Evolutionary conservation across 2,113 vertebrate species (phyloP).

Genomic region (Brachypodius melanocephalos): DNA sequence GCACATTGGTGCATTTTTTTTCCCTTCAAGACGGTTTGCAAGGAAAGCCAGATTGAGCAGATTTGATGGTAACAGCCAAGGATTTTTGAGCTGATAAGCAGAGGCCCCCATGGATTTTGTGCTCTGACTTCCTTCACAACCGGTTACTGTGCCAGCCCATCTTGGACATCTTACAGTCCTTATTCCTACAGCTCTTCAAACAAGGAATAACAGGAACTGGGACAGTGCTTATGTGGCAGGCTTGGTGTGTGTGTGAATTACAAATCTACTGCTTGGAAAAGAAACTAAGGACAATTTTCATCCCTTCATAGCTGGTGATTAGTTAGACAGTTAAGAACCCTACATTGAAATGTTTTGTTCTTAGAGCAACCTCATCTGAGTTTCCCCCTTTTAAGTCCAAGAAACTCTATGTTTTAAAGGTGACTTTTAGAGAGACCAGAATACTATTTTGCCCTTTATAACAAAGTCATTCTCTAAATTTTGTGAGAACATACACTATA

Average conservation of each 20-base stretch:
- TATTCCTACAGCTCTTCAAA: background rate
- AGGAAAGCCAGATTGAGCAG: background rate
- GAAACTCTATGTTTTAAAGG: background rate
- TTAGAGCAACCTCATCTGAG: background rate
- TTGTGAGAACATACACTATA: background rate
- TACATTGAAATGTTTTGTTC: background rate
- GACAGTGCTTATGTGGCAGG: background rate
- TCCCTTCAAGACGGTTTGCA: background rate
- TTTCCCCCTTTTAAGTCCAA: background rate
- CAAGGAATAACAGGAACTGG: background rate
- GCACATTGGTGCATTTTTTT: background rate
- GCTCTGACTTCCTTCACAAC: slow-evolving; percentile 3
- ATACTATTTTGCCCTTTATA: background rate
- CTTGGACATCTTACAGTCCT: background rate
- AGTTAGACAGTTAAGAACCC: background rate
- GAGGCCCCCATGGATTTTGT: background rate
- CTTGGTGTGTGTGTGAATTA: background rate
- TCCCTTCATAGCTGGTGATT: background rate
- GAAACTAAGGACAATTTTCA: background rate
- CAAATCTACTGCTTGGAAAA: background rate
- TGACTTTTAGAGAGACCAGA: background rate
- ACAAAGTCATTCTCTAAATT: background rate
- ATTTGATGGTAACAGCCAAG: background rate
- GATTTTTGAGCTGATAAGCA: slow-evolving; percentile 4
- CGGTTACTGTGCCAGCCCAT: background rate